Percentiles rank a stretch among this genome's conserved stretches.
phyloP scores from a whole-genome alignment of 2,797 vertebrate species.

The Neostethus bicornis region DNA sequence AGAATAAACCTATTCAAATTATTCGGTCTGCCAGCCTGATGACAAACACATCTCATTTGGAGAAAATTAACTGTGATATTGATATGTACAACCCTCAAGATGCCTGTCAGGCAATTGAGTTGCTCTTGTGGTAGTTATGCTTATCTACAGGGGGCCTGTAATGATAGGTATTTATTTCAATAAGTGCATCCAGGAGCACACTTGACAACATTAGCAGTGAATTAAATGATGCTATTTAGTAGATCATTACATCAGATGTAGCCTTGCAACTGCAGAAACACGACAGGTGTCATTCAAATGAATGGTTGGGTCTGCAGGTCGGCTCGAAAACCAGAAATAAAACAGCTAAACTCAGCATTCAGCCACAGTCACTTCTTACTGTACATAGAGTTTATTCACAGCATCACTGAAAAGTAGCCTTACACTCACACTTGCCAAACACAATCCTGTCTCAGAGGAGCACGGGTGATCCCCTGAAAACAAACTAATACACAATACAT shows the following conservation, averaged over 20 bases:
- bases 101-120: slow-evolving; percentile 4
- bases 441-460: slow-evolving; percentile 49
- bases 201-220: slow-evolving; percentile 62
- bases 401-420: slow-evolving; percentile 56
- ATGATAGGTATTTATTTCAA: slow-evolving; percentile 41
- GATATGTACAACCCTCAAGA: slow-evolving; percentile 29
- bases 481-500: slow-evolving; percentile 61
- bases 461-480: slow-evolving; percentile 21
- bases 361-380: slow-evolving; percentile 71
- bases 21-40: slow-evolving; percentile 11
- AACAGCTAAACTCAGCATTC: slow-evolving; percentile 63
- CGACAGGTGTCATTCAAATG: slow-evolving; percentile 74
- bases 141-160: neutral
- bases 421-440: slow-evolving; percentile 58
- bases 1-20: slow-evolving; percentile 1
- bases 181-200: slow-evolving; percentile 43
- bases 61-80: slow-evolving; percentile 34
- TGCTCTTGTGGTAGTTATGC: slow-evolving; percentile 9
- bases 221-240: slow-evolving; percentile 80
- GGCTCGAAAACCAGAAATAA: slow-evolving; percentile 71
- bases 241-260: slow-evolving; percentile 75
- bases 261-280: slow-evolving; percentile 71
- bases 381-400: slow-evolving; percentile 77
- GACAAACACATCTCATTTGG: slow-evolving; percentile 37
- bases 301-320: slow-evolving; percentile 62